Evolutionary conservation across 2,888 invertebrate genomes (phyloP), one percentile per base, ranked within the genome.

Genomic region (Sceliomorpha sp.): DNA sequence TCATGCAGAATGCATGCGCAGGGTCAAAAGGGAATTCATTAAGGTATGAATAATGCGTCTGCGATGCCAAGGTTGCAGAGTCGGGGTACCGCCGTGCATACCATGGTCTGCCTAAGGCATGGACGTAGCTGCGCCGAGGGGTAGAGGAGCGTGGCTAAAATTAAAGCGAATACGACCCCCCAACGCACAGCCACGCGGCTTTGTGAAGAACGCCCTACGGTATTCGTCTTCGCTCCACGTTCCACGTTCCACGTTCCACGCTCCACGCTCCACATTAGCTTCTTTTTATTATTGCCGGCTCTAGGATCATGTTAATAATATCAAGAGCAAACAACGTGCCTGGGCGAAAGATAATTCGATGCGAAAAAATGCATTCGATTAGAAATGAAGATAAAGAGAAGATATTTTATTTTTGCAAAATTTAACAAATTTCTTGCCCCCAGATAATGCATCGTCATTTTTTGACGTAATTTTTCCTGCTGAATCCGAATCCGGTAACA

Each of bases 21-120:
- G 77, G 73, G 70, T 74, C 75, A 73, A 78, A 79, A 80, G 81
- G 80, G 83, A 86, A 85, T 86, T 86, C 84, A 84, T 85, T 84
- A 86, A 83, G 85, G 82, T 86, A 86, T 85, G 86, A 86, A 84
- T 86, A 86, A 85, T 82, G 84, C 85, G 85, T 85, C 85, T 85
- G 84, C 85, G 85, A 85, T 84, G 85, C 85, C 84, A 85, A 85
- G 85, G 85, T 82, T 84, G 82, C 77, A 75, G 72, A 67, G 78
- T 77, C 76, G 78, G 75, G 80, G 75, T 70, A 80, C 76, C 75
- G 78, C 79, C 80, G 73, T 80, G 79, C 77, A 82, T 83, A 80
- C 80, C 83, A 78, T 75, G 76, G 83, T 76, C 76, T 79, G 79
- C 70, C 79, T 73, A 76, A 80, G 80, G 80, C 82, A 78, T 72